Base-by-base conservation (phyloP, 2,113 vertebrate species). In the Microcebus tavaratra region DNA sequence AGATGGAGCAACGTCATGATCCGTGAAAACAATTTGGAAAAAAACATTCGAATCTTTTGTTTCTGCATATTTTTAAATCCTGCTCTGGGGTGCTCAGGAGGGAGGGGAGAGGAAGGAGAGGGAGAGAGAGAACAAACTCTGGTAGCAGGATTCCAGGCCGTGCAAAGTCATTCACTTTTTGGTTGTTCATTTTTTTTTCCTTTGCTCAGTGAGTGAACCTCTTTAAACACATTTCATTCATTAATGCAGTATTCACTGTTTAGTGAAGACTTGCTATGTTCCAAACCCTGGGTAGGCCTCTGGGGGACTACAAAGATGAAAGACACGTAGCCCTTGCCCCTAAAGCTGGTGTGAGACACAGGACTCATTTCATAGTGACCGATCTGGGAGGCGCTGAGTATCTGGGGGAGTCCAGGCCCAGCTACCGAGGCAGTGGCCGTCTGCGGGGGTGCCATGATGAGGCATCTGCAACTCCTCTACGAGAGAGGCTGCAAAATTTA, bases 371-470 rank as follows among this genome's bases (percentile, higher is more conserved):
- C 79, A 59, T 3, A 61, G 14, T 21, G 72, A 45, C 15, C 1
- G 3, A 6, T 34, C 20, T 42, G 53, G 31, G 31, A 73, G 53
- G 6, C 18, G 27, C 31, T 63, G 15, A 31, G 17, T 57, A 21
- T 45, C 55, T 14, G 25, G 91, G 25, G 50, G 25, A 2, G 5
- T 39, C 55, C 31, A 11, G 14, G 8, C 4, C 36, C 39, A 10
- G 75, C 13, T 48, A 20, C n/a, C 15, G 63, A 73, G 34, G 85
- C 42, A 23, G 4, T 5, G 25, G 48, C 4, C 2, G 6, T 59
- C 29, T 6, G 1, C 6, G 9, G n/a, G 6, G 3, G 39, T 31
- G 36, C 39, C 39, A 42, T 9, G 1, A 4, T 2, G 31, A 55
- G 13, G 73, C 55, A 42, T 59, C 2, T 65, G 25, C 23, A 14